Conservation (phyloP, 2,888 invertebrate species). For the Erynnis tages region DNA sequence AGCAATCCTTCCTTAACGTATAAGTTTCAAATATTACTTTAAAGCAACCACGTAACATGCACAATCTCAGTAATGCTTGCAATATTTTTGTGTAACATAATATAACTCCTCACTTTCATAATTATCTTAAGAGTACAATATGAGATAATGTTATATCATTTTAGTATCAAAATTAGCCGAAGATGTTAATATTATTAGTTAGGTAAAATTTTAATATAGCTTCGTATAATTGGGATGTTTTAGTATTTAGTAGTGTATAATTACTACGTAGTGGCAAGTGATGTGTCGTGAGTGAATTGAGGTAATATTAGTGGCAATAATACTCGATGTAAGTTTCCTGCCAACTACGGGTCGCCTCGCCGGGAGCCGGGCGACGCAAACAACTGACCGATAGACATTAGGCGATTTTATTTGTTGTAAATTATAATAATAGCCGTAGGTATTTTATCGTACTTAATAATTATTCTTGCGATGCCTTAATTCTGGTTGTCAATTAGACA, state of each 20-base stretch:
- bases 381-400: slow-evolving; percentile 67
- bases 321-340: slow-evolving; percentile 73
- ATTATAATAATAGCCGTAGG: slow-evolving; percentile 81
- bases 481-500: slow-evolving; percentile 83
- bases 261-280: slow-evolving; percentile 70
- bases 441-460: slow-evolving; percentile 82
- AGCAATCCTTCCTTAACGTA: slow-evolving; percentile 57
- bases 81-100: slow-evolving; percentile 75
- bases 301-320: slow-evolving; percentile 76
- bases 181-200: slow-evolving; percentile 82
- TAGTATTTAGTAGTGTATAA: slow-evolving; percentile 78
- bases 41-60: slow-evolving; percentile 70
- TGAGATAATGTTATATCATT: slow-evolving; percentile 81
- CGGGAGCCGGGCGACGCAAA: slow-evolving; percentile 37
- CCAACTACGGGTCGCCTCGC: slow-evolving; percentile 43
- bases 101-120: slow-evolving; percentile 71
- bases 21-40: slow-evolving; percentile 61
- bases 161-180: slow-evolving; percentile 83
- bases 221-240: slow-evolving; percentile 82
- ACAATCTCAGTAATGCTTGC: slow-evolving; percentile 82
- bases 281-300: slow-evolving; percentile 68
- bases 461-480: slow-evolving; percentile 83
- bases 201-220: slow-evolving; percentile 81
- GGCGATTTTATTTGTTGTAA: slow-evolving; percentile 79
- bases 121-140: slow-evolving; percentile 82